Conservation (phyloP, 2,113 vertebrate species). For the Willisornis vidua region DNA sequence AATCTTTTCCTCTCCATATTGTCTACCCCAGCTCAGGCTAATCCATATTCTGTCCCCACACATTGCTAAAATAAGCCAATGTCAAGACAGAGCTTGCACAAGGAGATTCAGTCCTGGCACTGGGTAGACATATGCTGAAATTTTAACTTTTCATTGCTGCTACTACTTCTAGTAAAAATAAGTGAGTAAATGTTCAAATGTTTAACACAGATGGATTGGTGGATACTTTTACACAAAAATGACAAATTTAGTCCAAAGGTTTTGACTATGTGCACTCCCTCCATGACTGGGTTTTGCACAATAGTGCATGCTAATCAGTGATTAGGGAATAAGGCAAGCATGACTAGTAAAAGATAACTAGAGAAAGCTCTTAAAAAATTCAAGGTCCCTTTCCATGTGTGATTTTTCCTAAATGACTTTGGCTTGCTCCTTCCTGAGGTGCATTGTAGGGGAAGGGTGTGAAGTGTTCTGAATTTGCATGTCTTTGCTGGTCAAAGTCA, state of each 20-base stretch:
- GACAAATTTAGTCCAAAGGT: not conserved
- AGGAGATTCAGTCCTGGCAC: not conserved
- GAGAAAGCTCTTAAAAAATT: conserved; percentile 35
- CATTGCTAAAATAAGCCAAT: not conserved
- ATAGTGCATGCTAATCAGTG: not conserved
- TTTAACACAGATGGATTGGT: not conserved
- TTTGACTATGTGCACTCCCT: not conserved
- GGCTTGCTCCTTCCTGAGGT: conserved; percentile 38
- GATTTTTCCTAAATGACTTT: conserved; percentile 61
- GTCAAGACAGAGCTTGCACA: not conserved
- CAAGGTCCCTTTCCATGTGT: conserved; percentile 21
- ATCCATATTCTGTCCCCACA: not conserved
- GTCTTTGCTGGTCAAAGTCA: conserved; percentile 53
- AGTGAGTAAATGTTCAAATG: not conserved
- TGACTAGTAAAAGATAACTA: not conserved
- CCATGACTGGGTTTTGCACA: not conserved
- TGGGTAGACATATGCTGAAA: not conserved
- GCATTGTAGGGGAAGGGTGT: conserved; percentile 15
- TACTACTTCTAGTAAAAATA: not conserved
- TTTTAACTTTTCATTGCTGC: not conserved
- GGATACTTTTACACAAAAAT: not conserved
- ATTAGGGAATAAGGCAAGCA: not conserved
- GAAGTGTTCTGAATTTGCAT: conserved; percentile 56
- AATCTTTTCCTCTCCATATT: not conserved
- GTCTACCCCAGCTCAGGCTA: not conserved